Evolutionary conservation across 2,888 invertebrate genomes (phyloP).

Genomic region (Harpalus rubripes): DNA sequence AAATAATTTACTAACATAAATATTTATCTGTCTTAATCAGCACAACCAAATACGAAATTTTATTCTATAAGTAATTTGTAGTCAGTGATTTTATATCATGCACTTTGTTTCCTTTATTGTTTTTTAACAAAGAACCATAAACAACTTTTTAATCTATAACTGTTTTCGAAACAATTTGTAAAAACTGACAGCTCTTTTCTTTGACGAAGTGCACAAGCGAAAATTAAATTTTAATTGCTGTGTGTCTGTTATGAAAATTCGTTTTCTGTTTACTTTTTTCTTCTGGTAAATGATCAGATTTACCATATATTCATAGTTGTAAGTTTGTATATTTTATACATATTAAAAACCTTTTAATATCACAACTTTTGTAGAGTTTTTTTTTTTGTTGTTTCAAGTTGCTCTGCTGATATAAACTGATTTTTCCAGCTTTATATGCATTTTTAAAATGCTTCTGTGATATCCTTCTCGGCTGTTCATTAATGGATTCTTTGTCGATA

Average conservation of each 20-base stretch:
- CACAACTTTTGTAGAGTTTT: background rate
- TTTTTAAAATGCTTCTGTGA: background rate
- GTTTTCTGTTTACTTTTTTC: slow-evolving; percentile 5
- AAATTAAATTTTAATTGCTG: slow-evolving; percentile 52
- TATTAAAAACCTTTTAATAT: background rate
- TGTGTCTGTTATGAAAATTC: slow-evolving; percentile 38
- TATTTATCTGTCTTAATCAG: background rate
- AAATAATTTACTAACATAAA: slow-evolving; percentile 28
- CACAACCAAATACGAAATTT: slow-evolving; percentile 7
- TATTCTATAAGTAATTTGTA: slow-evolving; percentile 29
- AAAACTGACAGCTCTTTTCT: slow-evolving; percentile 51
- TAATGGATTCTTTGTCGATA: background rate
- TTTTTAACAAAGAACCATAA: slow-evolving; percentile 22
- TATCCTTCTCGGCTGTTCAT: background rate
- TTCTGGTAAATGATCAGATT: background rate
- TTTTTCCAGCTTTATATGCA: background rate
- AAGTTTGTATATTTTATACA: background rate
- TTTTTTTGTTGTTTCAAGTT: background rate
- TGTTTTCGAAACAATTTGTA: slow-evolving; percentile 40
- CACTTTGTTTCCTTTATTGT: slow-evolving; percentile 11
- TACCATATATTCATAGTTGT: background rate
- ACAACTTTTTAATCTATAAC: slow-evolving; percentile 40
- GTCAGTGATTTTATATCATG: slow-evolving; percentile 26
- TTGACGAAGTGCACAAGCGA: slow-evolving; percentile 43
- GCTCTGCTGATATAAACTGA: background rate